phyloP scores from a whole-genome alignment of 2,888 invertebrate genomes.

The Belgica antarctica region DNA sequence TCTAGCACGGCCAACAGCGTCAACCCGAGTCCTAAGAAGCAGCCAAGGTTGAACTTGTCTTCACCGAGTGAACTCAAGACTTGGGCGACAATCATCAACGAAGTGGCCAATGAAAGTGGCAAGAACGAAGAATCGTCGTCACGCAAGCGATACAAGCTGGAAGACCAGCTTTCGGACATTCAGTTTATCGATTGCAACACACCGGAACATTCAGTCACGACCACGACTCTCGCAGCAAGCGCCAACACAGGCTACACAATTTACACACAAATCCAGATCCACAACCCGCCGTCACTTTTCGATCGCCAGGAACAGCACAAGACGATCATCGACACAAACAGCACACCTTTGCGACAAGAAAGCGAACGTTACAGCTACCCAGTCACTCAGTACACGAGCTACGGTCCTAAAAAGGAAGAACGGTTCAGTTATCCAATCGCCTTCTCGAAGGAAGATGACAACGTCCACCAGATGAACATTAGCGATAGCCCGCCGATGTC shows the following conservation, averaged over 20 bases:
- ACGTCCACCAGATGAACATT: conserved; percentile 12
- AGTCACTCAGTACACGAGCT: conserved; percentile 53
- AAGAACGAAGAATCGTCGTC: conserved; percentile 55
- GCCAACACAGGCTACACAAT: conserved; percentile 48
- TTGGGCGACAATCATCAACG: conserved; percentile 39
- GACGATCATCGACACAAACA: conserved; percentile 38
- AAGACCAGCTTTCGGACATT: conserved; percentile 74
- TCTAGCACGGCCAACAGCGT: conserved; percentile 58
- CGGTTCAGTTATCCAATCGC: conserved; percentile 54
- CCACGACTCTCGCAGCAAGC: conserved; percentile 45
- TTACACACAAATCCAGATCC: conserved; percentile 54
- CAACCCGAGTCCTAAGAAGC: conserved; percentile 64
- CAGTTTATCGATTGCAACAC: conserved; percentile 79
- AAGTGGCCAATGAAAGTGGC: conserved; percentile 42
- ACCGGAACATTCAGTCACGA: conserved; percentile 60
- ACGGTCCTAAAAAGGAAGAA: conserved; percentile 50
- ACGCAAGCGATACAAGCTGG: conserved; percentile 68
- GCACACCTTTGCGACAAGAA: conserved; percentile 32
- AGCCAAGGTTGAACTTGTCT: conserved; percentile 57
- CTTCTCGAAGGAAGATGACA: background rate
- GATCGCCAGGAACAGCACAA: conserved; percentile 44
- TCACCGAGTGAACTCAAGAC: conserved; percentile 49
- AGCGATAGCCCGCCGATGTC: conserved; percentile 3
- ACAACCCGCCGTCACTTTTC: conserved; percentile 51
- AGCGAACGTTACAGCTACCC: conserved; percentile 53